These are phyloP conservation scores for Tetheella fluctuosa DNA, from an alignment of 2,888 invertebrate genomes.

Conservation along the genomic window DNA sequence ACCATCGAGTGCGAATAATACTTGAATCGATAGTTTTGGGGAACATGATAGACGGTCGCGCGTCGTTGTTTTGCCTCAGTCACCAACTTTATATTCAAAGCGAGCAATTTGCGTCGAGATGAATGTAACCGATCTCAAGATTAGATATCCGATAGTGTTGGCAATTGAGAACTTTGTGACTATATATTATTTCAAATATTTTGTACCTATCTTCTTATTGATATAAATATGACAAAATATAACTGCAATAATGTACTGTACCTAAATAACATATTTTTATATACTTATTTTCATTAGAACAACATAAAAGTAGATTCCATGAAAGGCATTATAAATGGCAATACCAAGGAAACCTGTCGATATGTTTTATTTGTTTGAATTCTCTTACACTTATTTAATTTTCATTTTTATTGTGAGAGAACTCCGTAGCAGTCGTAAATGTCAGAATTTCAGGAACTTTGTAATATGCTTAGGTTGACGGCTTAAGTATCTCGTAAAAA, in stretches of 20 bases:
- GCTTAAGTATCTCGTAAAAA: too few relatives aligned
- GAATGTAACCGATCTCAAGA: conserved; percentile 37
- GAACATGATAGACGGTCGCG: neutral
- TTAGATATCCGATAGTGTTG: conserved; percentile 29
- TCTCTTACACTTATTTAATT: too few relatives aligned
- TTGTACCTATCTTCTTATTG: neutral
- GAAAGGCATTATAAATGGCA: too few relatives aligned
- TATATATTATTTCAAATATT: conserved; percentile 17
- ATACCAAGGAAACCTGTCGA: too few relatives aligned
- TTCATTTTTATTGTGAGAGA: too few relatives aligned
- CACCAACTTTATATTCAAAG: conserved; percentile 39
- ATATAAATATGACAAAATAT: too few relatives aligned
- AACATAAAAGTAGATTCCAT: neutral
- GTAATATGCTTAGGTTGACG: too few relatives aligned
- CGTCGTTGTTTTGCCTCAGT: conserved; percentile 17
- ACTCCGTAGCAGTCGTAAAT: too few relatives aligned
- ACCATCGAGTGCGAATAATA: neutral
- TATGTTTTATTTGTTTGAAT: too few relatives aligned
- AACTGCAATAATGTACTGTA: too few relatives aligned
- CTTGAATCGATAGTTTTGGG: conserved; percentile 23
- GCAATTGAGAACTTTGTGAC: conserved; percentile 18
- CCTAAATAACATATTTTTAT: too few relatives aligned
- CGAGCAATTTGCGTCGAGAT: conserved; percentile 36
- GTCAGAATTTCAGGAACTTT: too few relatives aligned
- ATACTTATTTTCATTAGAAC: neutral